Percentiles rank a stretch among this genome's conserved stretches.
Conservation (phyloP, 2,888 invertebrate genomes). For the Amblyteles armatorius region DNA sequence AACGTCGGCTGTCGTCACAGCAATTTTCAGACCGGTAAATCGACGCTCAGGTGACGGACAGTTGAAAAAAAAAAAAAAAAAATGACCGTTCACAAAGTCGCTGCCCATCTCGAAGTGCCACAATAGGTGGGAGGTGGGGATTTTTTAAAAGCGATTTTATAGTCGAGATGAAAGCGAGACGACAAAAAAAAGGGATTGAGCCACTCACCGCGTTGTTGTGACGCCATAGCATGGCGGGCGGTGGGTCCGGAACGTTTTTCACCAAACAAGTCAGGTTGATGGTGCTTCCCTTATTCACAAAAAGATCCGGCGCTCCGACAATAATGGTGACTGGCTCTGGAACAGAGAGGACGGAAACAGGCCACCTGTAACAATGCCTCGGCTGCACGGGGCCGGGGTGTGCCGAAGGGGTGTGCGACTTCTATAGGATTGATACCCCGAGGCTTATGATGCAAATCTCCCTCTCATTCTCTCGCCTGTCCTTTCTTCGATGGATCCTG, state of each 20-base stretch:
- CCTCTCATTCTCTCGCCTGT: neutral
- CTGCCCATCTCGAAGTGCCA: too few relatives aligned
- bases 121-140: too few relatives aligned
- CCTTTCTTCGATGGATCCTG: slow-evolving; percentile 37
- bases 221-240: slow-evolving; percentile 93
- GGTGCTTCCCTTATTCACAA: slow-evolving; percentile 94
- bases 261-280: slow-evolving; percentile 95
- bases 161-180: neutral
- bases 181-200: slow-evolving; percentile 17
- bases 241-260: slow-evolving; percentile 93
- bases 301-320: slow-evolving; percentile 92
- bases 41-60: too few relatives aligned
- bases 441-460: slow-evolving; percentile 51
- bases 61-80: too few relatives aligned
- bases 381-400: slow-evolving; percentile 6
- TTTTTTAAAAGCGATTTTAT: neutral
- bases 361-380: slow-evolving; percentile 51
- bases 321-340: slow-evolving; percentile 94
- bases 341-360: slow-evolving; percentile 44
- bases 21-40: too few relatives aligned
- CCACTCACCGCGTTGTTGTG: slow-evolving; percentile 89
- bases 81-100: too few relatives aligned
- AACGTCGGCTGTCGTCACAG: too few relatives aligned
- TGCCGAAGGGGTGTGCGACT: slow-evolving; percentile 47
- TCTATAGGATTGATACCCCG: slow-evolving; percentile 30